Evolutionary conservation across 2,888 invertebrate genomes (phyloP).

Genomic region (Lasius platythorax): DNA sequence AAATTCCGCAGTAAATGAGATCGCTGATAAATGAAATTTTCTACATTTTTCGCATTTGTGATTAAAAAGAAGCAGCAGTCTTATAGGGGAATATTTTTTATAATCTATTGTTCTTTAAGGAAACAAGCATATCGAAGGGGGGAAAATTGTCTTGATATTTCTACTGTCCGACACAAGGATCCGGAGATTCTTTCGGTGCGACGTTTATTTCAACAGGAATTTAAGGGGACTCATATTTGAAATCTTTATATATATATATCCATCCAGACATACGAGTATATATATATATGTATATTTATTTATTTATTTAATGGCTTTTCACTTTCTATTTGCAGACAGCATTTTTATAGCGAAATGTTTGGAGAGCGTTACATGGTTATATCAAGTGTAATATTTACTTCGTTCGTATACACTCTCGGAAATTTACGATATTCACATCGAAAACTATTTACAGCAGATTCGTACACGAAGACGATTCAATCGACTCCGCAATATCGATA

Average conservation of each 20-base stretch:
- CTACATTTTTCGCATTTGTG: neutral
- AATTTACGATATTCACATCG: neutral
- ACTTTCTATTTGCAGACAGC: neutral
- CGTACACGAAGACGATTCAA: neutral
- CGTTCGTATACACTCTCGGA: neutral
- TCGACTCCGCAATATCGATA: neutral
- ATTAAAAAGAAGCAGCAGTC: neutral
- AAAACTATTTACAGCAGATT: constrained; percentile 15
- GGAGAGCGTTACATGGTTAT: neutral
- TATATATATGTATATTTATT: neutral
- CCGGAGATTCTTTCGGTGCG: neutral
- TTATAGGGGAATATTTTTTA: neutral
- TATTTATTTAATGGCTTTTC: neutral
- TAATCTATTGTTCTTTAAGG: neutral
- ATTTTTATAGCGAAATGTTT: neutral
- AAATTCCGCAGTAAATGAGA: constrained; percentile 15
- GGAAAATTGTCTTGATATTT: neutral
- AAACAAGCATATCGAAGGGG: neutral
- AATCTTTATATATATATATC: neutral
- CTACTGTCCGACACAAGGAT: neutral
- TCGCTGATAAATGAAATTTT: constrained; percentile 20
- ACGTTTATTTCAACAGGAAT: neutral
- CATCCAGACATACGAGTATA: neutral
- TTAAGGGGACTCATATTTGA: neutral
- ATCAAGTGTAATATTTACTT: constrained; percentile 14